Conservation (phyloP, 2,113 vertebrate species). For the Ceyx melanurus region DNA sequence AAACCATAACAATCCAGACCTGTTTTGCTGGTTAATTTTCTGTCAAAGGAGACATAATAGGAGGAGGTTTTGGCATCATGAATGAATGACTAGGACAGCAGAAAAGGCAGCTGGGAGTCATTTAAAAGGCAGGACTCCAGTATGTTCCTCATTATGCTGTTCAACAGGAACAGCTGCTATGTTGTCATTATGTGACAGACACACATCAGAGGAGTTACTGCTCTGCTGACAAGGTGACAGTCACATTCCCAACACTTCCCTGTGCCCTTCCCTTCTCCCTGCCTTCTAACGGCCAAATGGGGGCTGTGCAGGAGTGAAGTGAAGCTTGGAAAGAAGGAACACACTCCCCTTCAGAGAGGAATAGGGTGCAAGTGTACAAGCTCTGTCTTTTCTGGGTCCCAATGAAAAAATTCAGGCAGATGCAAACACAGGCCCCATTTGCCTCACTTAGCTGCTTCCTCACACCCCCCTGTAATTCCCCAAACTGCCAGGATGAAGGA, state of each 20-base stretch:
- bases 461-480: neutral
- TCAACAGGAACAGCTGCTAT: conserved; percentile 38
- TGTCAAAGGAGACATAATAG: conserved; percentile 44
- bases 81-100: conserved; percentile 39
- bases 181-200: conserved; percentile 34
- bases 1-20: conserved; percentile 17
- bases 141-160: conserved; percentile 46
- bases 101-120: conserved; percentile 44
- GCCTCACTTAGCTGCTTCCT: neutral
- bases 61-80: conserved; percentile 34
- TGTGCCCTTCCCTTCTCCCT: neutral
- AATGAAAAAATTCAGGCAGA: neutral
- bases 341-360: neutral
- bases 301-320: neutral
- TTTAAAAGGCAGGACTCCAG: conserved; percentile 55
- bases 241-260: neutral
- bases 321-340: neutral
- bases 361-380: neutral
- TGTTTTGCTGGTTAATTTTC: conserved; percentile 38
- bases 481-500: neutral
- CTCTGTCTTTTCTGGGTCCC: neutral
- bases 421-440: neutral
- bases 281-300: neutral
- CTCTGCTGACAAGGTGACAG: conserved; percentile 43
- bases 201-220: neutral